Percentiles rank a stretch among this genome's conserved stretches.
phyloP scores from a whole-genome alignment of 1,140 invertebrate species.

The silkworm (Bombyx mori) region DNA sequence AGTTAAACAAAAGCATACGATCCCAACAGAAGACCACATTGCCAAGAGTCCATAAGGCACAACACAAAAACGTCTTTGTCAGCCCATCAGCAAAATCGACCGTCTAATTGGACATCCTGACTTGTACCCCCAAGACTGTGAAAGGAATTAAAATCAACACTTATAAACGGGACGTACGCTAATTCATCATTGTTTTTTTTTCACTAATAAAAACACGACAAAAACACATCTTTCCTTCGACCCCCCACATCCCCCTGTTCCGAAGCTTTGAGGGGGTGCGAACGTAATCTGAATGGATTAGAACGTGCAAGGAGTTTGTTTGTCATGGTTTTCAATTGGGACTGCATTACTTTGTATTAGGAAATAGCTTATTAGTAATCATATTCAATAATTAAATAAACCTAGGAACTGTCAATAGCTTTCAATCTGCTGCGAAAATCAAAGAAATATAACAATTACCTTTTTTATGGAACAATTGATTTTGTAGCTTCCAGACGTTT shows the following conservation, averaged over 20 bases:
- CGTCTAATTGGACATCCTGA: constrained; percentile 8
- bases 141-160: constrained; percentile 13
- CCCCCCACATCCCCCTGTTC: not conserved
- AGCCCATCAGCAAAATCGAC: constrained; percentile 2
- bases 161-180: constrained; percentile 58
- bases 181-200: constrained; percentile 63
- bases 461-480: too few species aligned
- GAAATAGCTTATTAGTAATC: too few species aligned
- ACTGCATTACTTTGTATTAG: too few species aligned
- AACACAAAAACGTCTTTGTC: constrained; percentile 1
- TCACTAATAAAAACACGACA: constrained; percentile 66
- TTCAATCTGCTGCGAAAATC: too few species aligned
- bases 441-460: too few species aligned
- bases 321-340: not conserved
- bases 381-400: too few species aligned
- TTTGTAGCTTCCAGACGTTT: too few species aligned
- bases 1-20: not conserved
- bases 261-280: not conserved
- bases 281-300: constrained; percentile 11
- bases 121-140: not conserved
- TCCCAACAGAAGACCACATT: constrained; percentile 1
- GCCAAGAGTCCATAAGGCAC: not conserved
- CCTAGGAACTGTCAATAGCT: too few species aligned
- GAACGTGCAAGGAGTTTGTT: not conserved
- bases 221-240: constrained; percentile 44